A percentile compares a stretch with the other conserved stretches of the same genome.
Evolutionary conservation across 2,888 invertebrate genomes (phyloP).

Genomic region (Phyllotreta striolata): DNA sequence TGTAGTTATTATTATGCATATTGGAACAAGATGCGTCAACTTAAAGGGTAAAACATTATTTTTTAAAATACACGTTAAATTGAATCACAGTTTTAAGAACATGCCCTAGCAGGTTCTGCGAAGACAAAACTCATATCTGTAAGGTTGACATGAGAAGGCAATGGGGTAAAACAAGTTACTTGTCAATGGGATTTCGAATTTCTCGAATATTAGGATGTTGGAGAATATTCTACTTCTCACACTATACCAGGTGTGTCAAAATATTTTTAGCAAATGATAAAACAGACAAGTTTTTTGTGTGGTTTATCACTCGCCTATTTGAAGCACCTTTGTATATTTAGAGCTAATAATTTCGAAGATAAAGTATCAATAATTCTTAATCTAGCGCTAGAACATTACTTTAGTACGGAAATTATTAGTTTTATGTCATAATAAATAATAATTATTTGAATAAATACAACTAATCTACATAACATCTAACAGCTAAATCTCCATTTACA

Average conservation of each 20-base stretch:
- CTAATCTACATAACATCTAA: conserved; percentile 26
- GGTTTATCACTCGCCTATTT: too few species aligned
- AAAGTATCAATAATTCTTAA: conserved; percentile 1
- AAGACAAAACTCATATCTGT: conserved; percentile 12
- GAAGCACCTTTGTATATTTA: too few species aligned
- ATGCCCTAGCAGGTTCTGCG: neutral
- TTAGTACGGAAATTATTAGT: neutral
- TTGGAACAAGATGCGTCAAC: conserved; percentile 6
- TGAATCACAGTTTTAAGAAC: conserved; percentile 19
- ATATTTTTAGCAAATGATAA: neutral
- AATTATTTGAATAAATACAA: conserved; percentile 12
- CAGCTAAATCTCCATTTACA: conserved; percentile 17
- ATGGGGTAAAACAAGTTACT: conserved; percentile 13
- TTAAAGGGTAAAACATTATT: conserved; percentile 6
- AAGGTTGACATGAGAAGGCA: conserved; percentile 19
- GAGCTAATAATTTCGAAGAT: conserved; percentile 2
- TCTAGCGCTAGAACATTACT: neutral
- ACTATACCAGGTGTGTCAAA: conserved; percentile 1
- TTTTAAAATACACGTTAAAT: conserved; percentile 7
- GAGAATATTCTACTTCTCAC: neutral
- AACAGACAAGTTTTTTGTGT: too few species aligned
- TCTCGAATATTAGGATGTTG: neutral
- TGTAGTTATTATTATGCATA: neutral
- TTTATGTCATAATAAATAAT: too few species aligned
- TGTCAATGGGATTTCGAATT: conserved; percentile 7